Evolutionary conservation across 2,888 invertebrate genomes (phyloP).

Genomic region (Subacronicta megacephala): DNA sequence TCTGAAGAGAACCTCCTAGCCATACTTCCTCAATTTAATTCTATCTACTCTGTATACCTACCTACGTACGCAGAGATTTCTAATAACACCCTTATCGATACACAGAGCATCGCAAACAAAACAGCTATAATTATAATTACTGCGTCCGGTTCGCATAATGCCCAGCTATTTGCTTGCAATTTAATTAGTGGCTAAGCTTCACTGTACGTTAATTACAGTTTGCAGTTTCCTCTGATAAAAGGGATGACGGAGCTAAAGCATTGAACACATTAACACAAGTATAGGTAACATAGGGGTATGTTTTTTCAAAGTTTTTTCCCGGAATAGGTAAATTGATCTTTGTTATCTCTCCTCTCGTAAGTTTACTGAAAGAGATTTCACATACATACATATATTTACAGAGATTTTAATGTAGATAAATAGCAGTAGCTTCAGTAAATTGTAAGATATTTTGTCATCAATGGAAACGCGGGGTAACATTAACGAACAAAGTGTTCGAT

Average conservation of each 20-base stretch:
- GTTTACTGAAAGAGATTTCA: too few species aligned
- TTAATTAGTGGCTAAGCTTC: constrained; percentile 65
- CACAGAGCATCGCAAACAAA: constrained; percentile 26
- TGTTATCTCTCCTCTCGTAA: neutral
- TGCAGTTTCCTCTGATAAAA: constrained; percentile 52
- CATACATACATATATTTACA: too few species aligned
- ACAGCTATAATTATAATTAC: constrained; percentile 44
- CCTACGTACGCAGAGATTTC: neutral
- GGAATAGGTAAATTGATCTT: neutral
- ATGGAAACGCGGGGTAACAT: too few species aligned
- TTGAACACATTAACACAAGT: constrained; percentile 22
- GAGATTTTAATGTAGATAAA: too few species aligned
- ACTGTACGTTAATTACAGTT: constrained; percentile 67
- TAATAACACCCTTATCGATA: constrained; percentile 17
- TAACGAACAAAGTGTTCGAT: too few species aligned
- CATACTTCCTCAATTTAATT: too few species aligned
- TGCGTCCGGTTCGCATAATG: constrained; percentile 50
- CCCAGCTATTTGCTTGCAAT: constrained; percentile 63
- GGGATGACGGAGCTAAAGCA: constrained; percentile 39
- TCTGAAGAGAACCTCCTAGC: too few species aligned
- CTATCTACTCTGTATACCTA: neutral
- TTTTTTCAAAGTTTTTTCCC: neutral
- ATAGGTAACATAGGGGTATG: neutral
- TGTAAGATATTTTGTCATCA: too few species aligned
- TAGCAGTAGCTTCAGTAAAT: too few species aligned